These are phyloP conservation scores for Alligator sinensis DNA, from an alignment of 2,113 vertebrate species.

Conservation along the genomic window DNA sequence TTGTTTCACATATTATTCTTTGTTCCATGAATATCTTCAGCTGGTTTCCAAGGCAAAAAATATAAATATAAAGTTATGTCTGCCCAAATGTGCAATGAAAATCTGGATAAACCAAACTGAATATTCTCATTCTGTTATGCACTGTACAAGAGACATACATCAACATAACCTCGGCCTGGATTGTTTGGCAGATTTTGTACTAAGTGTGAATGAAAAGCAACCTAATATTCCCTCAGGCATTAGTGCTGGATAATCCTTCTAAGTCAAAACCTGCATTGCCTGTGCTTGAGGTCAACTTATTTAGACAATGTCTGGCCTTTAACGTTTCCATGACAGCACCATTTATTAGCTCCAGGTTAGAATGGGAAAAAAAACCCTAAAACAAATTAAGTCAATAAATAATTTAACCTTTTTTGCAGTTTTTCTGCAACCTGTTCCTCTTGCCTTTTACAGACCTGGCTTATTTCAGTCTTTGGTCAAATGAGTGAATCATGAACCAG, in stretches of 20 bases:
- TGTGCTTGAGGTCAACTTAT: constrained; percentile 60
- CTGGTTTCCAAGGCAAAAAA: constrained; percentile 53
- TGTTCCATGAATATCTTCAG: constrained; percentile 49
- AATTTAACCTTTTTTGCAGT: constrained; percentile 17
- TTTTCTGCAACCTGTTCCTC: not conserved
- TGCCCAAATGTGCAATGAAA: constrained; percentile 62
- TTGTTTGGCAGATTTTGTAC: constrained; percentile 39
- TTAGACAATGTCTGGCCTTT: constrained; percentile 44
- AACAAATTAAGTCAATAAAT: not conserved
- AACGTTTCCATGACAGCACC: constrained; percentile 56
- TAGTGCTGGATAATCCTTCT: constrained; percentile 29
- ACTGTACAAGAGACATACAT: constrained; percentile 30
- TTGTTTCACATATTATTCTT: constrained; percentile 44
- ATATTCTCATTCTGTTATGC: constrained; percentile 25
- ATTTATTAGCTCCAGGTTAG: constrained; percentile 56
- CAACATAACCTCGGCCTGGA: constrained; percentile 27
- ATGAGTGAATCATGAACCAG: not conserved
- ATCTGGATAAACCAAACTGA: constrained; percentile 23
- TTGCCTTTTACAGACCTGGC: not conserved
- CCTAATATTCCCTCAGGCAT: constrained; percentile 52
- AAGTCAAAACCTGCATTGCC: constrained; percentile 53
- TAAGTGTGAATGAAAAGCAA: constrained; percentile 68
- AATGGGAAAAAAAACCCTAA: not conserved
- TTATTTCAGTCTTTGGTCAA: not conserved
- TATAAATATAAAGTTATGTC: not conserved